These are phyloP conservation scores for Macrosiphum euphorbiae DNA, from an alignment of 2,888 invertebrate genomes.

Conservation along the genomic window DNA sequence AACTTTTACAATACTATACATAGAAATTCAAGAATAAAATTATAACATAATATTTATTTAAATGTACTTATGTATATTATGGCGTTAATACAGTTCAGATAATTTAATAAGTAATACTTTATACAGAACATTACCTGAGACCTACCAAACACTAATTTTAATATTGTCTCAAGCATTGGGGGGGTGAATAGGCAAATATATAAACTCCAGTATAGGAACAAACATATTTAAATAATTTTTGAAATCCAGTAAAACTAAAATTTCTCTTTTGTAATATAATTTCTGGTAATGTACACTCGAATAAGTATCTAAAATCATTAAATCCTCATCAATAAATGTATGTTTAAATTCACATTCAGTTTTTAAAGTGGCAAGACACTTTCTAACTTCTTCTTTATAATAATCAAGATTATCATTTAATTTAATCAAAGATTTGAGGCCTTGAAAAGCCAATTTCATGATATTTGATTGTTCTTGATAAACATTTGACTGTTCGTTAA, in stretches of 20 bases:
- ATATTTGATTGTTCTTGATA: conserved; percentile 58
- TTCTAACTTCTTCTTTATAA: conserved; percentile 38
- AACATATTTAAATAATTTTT: conserved; percentile 41
- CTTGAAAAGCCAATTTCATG: conserved; percentile 52
- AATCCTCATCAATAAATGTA: conserved; percentile 39
- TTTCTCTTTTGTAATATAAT: conserved; percentile 54
- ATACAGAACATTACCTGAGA: background rate
- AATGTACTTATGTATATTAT: background rate
- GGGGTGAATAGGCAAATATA: background rate
- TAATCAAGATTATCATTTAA: conserved; percentile 1
- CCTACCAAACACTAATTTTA: background rate
- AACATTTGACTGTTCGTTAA: conserved; percentile 56
- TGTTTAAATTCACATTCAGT: conserved; percentile 48
- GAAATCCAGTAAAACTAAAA: conserved; percentile 43
- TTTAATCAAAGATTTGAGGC: conserved; percentile 42
- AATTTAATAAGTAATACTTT: background rate
- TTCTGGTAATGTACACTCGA: conserved; percentile 41
- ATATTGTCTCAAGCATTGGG: background rate
- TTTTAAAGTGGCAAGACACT: background rate
- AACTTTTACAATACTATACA: background rate
- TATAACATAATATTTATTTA: background rate
- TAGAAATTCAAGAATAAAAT: background rate
- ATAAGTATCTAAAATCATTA: conserved; percentile 56
- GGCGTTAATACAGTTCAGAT: background rate
- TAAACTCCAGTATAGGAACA: background rate